Conservation (phyloP, 2,797 vertebrate genomes). For the Otus scops region DNA sequence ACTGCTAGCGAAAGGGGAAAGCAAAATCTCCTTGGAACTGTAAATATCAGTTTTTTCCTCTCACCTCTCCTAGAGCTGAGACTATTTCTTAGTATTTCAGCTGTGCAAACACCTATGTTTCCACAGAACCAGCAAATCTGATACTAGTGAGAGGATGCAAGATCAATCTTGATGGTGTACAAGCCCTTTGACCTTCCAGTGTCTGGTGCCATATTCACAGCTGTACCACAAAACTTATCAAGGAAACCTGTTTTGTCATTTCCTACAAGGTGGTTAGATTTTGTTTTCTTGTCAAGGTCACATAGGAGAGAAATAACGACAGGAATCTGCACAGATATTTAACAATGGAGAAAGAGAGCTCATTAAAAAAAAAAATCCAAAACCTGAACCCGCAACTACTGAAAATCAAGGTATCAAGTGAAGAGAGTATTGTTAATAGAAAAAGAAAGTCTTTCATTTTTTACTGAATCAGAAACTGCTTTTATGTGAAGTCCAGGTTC, state of each 20-base stretch:
- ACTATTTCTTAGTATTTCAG: conserved; percentile 23
- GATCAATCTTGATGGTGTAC: not conserved
- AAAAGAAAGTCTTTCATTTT: not conserved
- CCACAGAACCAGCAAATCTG: conserved; percentile 48
- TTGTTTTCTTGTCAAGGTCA: not conserved
- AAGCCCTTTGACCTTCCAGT: not conserved
- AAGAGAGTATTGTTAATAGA: not conserved
- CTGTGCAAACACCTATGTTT: not conserved
- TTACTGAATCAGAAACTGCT: not conserved
- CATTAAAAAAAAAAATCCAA: not conserved
- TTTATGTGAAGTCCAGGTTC: not conserved
- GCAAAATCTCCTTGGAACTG: not conserved
- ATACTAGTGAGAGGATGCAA: not conserved
- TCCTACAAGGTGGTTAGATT: not conserved
- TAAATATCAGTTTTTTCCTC: conserved; percentile 19
- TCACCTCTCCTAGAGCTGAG: conserved; percentile 13
- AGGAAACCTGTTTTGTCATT: not conserved
- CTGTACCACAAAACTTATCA: not conserved
- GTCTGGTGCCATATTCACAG: conserved; percentile 16
- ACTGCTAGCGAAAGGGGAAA: not conserved
- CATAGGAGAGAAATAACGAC: not conserved
- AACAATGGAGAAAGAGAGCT: not conserved
- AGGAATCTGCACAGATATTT: not conserved
- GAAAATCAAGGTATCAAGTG: not conserved
- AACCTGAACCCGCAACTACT: not conserved